Base-by-base conservation (phyloP, 2,113 vertebrate genomes). In the Anser cygnoides region DNA sequence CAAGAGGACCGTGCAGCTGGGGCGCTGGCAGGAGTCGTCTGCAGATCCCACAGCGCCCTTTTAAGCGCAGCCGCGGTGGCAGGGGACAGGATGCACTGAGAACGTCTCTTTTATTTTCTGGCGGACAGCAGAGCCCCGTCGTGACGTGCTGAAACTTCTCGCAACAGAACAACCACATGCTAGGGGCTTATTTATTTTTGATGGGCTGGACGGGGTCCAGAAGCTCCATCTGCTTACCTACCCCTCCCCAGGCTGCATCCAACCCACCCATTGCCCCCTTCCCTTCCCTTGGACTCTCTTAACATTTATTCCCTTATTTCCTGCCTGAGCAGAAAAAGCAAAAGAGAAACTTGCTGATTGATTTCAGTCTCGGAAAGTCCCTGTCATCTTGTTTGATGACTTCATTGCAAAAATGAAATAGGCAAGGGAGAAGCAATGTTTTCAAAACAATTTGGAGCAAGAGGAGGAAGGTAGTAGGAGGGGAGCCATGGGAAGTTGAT, bases 361-460 rank as follows among this genome's bases (percentile, higher is more conserved):
- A 96, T 97, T 96, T 93, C 93, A 50, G 91, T 93, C 92, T 78
- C 6, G 4, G 35, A 92, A 96, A 97, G 95, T 97, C 96, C 95
- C 97, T 97, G 97, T 97, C 97, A 97, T 94, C 94, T 95, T 97
- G 97, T 96, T 97, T 97, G 97, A 97, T 97, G 96, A 96, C 97
- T 97, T 97, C 97, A 96, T 97, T 96, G 97, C 91, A 94, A 50
- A 95, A 96, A 97, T 97, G 96, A 97, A 97, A 97, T 93, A 97
- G 96, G 96, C 96, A 94, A 83, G 96, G 93, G 96, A 95, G 91
- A 95, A 94, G 93, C 96, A 96, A 96, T 97, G 97, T 97, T 97
- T 97, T 97, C 95, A 95, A 97, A 97, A 96, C 97, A 97, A 97
- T 97, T 96, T 97, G 96, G 91, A 97, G 94, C 96, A 78, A 91